These are phyloP conservation scores for Crossaster papposus DNA, from an alignment of 53 echinoderm and acorn worm species.

Conservation along the genomic window DNA sequence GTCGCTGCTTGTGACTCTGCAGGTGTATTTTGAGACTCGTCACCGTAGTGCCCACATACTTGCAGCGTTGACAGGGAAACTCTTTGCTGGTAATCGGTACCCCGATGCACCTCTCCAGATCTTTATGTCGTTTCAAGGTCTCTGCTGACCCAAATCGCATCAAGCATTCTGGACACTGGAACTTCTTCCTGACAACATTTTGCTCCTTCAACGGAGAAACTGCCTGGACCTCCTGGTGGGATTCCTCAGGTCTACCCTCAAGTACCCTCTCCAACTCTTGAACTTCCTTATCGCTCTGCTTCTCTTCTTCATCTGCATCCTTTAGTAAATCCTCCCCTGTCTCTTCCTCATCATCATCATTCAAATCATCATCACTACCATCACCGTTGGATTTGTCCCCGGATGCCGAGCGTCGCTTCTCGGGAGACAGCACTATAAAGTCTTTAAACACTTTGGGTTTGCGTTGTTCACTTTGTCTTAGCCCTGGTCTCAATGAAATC, in stretches of 20 bases:
- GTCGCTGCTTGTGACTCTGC: constrained; percentile 25
- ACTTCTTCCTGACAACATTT: not conserved
- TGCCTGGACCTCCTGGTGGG: not conserved
- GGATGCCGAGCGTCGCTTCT: not conserved
- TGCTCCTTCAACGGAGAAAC: not conserved
- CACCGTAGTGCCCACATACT: not conserved
- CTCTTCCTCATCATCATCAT: not conserved
- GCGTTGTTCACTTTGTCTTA: constrained; percentile 10
- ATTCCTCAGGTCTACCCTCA: not conserved
- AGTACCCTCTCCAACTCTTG: not conserved
- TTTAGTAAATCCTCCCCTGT: not conserved
- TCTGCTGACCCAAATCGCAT: not conserved
- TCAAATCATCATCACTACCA: not conserved
- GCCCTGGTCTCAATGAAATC: constrained; percentile 9
- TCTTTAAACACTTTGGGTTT: constrained; percentile 26
- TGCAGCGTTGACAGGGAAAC: constrained; percentile 22
- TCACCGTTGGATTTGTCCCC: not conserved
- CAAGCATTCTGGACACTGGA: constrained; percentile 22
- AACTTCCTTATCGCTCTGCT: not conserved
- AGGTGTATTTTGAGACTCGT: constrained; percentile 41
- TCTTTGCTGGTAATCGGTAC: not conserved
- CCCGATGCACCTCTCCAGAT: constrained; percentile 8
- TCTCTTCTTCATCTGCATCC: not conserved
- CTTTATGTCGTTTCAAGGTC: constrained; percentile 6
- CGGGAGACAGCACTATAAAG: not conserved